Base-by-base conservation (phyloP, 2,888 invertebrate genomes). In the Catotricha subobsoleta region DNA sequence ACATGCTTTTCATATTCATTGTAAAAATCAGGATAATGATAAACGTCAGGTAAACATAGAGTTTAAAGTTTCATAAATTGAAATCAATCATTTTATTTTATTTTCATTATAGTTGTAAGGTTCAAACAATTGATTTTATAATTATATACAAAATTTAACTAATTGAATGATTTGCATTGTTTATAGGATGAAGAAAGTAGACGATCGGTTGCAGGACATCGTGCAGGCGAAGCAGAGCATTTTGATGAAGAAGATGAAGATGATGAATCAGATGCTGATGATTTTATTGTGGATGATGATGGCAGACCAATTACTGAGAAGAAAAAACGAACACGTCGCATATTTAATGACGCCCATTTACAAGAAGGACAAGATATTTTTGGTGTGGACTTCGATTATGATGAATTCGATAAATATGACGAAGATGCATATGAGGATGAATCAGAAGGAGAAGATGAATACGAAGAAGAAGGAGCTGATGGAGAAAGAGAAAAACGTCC, bases 301-400 rank as follows among this genome's bases (percentile, higher is more conserved):
- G 92, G 87, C 1, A 69, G 81, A 49, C 90, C 91, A 0, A 80
- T 91, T 44, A 74, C 80, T 7, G 82, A 81, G 47, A 77, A 79
- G 48, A 76, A 79, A 53, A 82, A 78, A 58, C 82, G 79, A 53
- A 69, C 80, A 13, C 80, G 77, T 52, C 81, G 76, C 12, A 80
- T 87, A 49, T 88, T 84, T 54, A 79, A 80, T 36, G 88, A 91
- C 64, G 83, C 84, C 10, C 86, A 87, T 1, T 66, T 95, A 15
- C 94, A 95, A 73, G 91, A 97, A 61, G 98, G 97, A 41, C 94
- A 95, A 61, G 97, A 98, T 57, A 92, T 97, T 48, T 98, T 98
- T 58, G 98, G 97, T 21, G 92, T 95, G n/a, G 97, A 97, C 59
- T 95, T 97, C 63, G 94, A 90, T 55, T 90, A 82, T 55, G 87